Percentiles rank a stretch among this genome's conserved stretches.
phyloP scores from a whole-genome alignment of 2,113 vertebrate species.

The Ia io region DNA sequence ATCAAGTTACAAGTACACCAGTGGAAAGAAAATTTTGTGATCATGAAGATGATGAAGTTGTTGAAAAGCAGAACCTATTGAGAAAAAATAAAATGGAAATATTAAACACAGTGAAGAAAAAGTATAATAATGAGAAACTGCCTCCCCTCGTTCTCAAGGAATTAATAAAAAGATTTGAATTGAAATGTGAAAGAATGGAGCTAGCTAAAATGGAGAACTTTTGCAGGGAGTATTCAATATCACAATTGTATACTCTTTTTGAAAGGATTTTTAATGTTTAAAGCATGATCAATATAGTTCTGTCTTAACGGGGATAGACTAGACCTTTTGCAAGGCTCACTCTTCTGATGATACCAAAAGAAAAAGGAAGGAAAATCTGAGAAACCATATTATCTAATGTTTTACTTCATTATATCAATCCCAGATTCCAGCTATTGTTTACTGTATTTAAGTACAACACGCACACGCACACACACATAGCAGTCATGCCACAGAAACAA shows the following conservation, averaged over 20 bases:
- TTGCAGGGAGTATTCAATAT: neutral
- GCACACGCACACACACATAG: neutral
- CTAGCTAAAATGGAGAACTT: neutral
- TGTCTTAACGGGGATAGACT: neutral
- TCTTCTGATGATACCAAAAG: neutral
- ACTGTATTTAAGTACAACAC: neutral
- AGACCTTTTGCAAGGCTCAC: neutral
- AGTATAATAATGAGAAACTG: neutral
- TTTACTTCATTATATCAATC: neutral
- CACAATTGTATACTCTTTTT: neutral
- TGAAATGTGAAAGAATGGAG: neutral
- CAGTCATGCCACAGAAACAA: neutral
- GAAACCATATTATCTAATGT: neutral
- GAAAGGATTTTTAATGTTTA: slow-evolving; percentile 15
- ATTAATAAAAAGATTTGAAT: neutral
- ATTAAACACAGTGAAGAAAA: neutral
- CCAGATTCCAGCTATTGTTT: neutral
- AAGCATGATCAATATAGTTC: neutral
- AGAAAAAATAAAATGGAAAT: neutral
- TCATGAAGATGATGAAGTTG: neutral
- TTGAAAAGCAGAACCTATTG: slow-evolving; percentile 22
- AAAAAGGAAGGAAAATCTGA: neutral
- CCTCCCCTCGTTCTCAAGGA: neutral
- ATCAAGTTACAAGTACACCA: neutral
- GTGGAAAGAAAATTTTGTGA: neutral